A percentile compares a stretch with the other conserved stretches of the same genome.
These are phyloP conservation scores for Atta colombica DNA, from an alignment of 1,140 invertebrate genomes.

Conservation along the genomic window DNA sequence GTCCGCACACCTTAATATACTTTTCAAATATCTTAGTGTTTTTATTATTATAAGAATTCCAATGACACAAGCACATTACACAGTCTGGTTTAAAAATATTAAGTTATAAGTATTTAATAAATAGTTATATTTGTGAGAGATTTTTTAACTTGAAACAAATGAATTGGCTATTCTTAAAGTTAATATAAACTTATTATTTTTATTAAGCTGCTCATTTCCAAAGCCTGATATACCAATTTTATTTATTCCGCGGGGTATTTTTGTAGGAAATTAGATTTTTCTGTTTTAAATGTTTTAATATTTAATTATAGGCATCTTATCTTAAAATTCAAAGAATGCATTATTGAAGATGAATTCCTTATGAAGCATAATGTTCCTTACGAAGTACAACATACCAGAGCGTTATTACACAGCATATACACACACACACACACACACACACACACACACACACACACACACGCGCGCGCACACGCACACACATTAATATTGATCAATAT, in stretches of 20 bases:
- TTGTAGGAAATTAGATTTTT: neutral
- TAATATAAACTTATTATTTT: neutral
- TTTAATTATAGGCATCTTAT: neutral
- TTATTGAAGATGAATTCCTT: neutral
- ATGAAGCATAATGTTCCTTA: neutral
- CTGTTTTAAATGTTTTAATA: neutral
- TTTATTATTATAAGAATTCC: constrained; percentile 7
- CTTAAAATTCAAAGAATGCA: neutral
- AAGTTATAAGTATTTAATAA: neutral
- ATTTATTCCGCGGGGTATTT: neutral
- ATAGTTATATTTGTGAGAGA: neutral
- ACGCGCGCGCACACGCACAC: too few relatives aligned
- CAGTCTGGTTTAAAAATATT: neutral
- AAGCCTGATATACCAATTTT: neutral
- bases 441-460: too few relatives aligned
- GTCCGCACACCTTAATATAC: neutral
- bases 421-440: too few relatives aligned
- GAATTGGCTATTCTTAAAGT: neutral
- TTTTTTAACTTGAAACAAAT: neutral
- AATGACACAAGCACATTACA: neutral
- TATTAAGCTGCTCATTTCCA: neutral
- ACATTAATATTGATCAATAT: neutral
- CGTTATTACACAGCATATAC: neutral
- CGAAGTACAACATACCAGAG: neutral
- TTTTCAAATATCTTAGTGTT: neutral